Conservation (phyloP, 2,888 invertebrate genomes). For the Caenorhabditis sp. region DNA sequence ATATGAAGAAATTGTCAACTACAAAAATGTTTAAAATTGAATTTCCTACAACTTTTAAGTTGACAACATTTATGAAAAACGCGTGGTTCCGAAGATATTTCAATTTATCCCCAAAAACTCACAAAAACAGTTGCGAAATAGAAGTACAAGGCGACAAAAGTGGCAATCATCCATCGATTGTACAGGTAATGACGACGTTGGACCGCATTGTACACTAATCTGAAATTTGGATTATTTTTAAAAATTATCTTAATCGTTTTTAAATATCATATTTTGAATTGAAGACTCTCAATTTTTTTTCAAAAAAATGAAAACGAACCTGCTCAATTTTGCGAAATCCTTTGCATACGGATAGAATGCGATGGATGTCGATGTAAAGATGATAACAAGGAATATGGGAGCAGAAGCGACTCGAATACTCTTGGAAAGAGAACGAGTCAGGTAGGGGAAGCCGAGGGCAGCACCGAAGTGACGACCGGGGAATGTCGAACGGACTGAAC, state of each 20-base stretch:
- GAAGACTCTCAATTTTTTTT: too few relatives aligned
- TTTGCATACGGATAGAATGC: conserved; percentile 69
- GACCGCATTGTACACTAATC: conserved; percentile 66
- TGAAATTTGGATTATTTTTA: conserved; percentile 16
- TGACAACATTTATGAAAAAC: too few relatives aligned
- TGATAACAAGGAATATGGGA: conserved; percentile 58
- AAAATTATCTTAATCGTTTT: too few relatives aligned
- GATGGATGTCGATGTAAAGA: conserved; percentile 66
- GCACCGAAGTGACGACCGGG: conserved; percentile 67
- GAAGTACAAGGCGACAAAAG: conserved; percentile 62
- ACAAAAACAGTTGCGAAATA: conserved; percentile 68
- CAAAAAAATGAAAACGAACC: too few relatives aligned
- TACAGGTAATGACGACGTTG: conserved; percentile 56
- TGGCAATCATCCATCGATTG: conserved; percentile 58
- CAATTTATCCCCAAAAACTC: too few relatives aligned
- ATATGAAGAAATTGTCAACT: too few relatives aligned
- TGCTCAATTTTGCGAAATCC: conserved; percentile 57
- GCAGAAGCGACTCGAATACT: conserved; percentile 56
- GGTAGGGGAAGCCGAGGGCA: conserved; percentile 67
- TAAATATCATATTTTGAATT: too few relatives aligned
- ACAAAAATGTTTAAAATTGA: too few relatives aligned
- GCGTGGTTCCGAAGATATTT: too few relatives aligned
- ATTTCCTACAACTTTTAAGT: too few relatives aligned
- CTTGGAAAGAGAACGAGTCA: conserved; percentile 56
- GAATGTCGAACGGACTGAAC: conserved; percentile 53